These are phyloP conservation scores for Erethizon dorsatum DNA, from an alignment of 2,797 vertebrate genomes.

Conservation along the genomic window DNA sequence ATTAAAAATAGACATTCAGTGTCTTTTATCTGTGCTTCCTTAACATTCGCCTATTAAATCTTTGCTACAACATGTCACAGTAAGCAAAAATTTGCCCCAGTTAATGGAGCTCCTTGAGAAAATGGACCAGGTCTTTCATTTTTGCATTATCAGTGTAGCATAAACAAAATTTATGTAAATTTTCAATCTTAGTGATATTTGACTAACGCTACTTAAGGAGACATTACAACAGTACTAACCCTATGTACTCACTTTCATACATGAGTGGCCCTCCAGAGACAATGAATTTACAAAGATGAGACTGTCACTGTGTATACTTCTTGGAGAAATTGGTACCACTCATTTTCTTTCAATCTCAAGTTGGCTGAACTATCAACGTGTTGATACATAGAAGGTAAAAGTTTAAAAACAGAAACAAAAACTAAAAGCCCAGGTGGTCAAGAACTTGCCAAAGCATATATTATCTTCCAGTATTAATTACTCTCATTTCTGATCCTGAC, in stretches of 20 bases:
- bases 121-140: slow-evolving; percentile 1
- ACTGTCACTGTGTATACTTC: neutral
- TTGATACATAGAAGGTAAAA: neutral
- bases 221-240: slow-evolving; percentile 16
- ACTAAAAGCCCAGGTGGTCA: neutral
- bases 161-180: slow-evolving; percentile 35
- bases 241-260: neutral
- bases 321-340: neutral
- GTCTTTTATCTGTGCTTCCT: slow-evolving; percentile 47
- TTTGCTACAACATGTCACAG: neutral
- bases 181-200: slow-evolving; percentile 27
- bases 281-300: slow-evolving; percentile 36
- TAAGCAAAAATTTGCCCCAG: slow-evolving; percentile 7
- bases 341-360: slow-evolving; percentile 38
- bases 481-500: slow-evolving; percentile 57
- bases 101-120: slow-evolving; percentile 35
- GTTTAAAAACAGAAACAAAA: neutral
- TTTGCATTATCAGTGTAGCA: slow-evolving; percentile 39
- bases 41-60: slow-evolving; percentile 8
- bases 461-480: neutral
- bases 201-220: slow-evolving; percentile 8
- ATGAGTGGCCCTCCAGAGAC: neutral
- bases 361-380: slow-evolving; percentile 8
- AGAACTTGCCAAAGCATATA: neutral
- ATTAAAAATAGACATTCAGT: slow-evolving; percentile 21